Conservation (phyloP, 2,888 invertebrate genomes). For the Ctenicera cuprea region DNA sequence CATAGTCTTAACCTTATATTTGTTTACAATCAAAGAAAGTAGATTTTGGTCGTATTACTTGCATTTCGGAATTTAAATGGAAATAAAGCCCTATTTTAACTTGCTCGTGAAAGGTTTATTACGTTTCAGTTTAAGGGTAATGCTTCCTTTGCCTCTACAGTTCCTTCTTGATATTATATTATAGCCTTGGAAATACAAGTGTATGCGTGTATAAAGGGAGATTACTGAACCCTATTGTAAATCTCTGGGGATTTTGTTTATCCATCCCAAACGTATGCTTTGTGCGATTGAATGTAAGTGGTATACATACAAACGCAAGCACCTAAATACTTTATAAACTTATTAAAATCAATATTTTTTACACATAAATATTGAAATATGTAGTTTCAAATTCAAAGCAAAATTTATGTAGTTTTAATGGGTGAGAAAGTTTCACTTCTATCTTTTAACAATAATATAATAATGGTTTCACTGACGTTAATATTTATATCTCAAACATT, state of each 20-base stretch:
- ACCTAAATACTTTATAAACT: background rate
- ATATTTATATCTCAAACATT: too few relatives aligned
- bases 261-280: constrained; percentile 26
- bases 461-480: too few relatives aligned
- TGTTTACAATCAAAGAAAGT: too few relatives aligned
- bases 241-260: constrained; percentile 25
- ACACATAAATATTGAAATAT: too few relatives aligned
- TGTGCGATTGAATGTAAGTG: constrained; percentile 30
- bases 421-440: too few relatives aligned
- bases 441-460: too few relatives aligned
- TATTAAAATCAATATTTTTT: constrained; percentile 2
- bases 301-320: constrained; percentile 2
- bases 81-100: too few relatives aligned
- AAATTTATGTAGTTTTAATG: too few relatives aligned
- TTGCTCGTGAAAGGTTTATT: background rate
- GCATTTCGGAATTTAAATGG: too few relatives aligned
- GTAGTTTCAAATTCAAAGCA: too few relatives aligned
- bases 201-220: constrained; percentile 22
- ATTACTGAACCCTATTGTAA: constrained; percentile 16
- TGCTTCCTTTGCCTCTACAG: background rate
- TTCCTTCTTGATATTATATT: background rate
- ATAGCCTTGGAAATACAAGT: constrained; percentile 17
- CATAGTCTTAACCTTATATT: too few relatives aligned
- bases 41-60: too few relatives aligned
- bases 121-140: background rate